phyloP scores from a whole-genome alignment of 2,888 invertebrate genomes.

The Thelaira solivaga region DNA sequence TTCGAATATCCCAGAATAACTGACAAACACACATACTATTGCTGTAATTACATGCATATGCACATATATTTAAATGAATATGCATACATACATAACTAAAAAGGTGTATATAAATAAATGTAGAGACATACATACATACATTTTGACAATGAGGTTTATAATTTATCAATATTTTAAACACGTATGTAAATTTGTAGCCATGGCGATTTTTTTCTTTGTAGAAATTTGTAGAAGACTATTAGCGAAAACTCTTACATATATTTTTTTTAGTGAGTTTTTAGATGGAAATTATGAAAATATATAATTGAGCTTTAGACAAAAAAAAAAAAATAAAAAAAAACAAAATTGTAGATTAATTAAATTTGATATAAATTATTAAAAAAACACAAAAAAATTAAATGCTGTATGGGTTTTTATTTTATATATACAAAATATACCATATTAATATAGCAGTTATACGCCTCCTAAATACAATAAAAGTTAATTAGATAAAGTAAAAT shows the following conservation, averaged over 20 bases:
- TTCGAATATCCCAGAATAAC: conserved; percentile 26
- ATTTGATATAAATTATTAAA: conserved; percentile 34
- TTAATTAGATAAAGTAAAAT: not conserved
- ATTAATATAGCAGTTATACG: conserved; percentile 1
- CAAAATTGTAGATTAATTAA: conserved; percentile 33
- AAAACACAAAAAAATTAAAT: conserved; percentile 18
- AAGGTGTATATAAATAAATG: not conserved
- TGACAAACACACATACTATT: conserved; percentile 19
- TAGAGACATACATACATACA: not conserved
- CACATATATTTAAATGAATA: not conserved
- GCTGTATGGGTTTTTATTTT: conserved; percentile 31
- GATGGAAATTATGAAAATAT: conserved; percentile 35
- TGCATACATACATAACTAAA: not conserved
- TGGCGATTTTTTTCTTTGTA: not conserved
- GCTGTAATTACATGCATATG: conserved; percentile 38
- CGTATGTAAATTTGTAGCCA: conserved; percentile 16
- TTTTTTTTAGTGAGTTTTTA: conserved; percentile 44
- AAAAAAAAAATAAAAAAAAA: conserved; percentile 36
- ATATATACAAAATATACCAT: conserved; percentile 8
- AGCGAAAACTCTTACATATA: conserved; percentile 18
- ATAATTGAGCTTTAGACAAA: conserved; percentile 57
- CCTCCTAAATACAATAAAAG: conserved; percentile 5
- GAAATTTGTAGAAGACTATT: conserved; percentile 55
- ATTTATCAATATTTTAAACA: not conserved
- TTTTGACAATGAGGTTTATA: not conserved